Base-by-base conservation (phyloP, 2,888 invertebrate genomes). In the Eumerus sabulonum region DNA sequence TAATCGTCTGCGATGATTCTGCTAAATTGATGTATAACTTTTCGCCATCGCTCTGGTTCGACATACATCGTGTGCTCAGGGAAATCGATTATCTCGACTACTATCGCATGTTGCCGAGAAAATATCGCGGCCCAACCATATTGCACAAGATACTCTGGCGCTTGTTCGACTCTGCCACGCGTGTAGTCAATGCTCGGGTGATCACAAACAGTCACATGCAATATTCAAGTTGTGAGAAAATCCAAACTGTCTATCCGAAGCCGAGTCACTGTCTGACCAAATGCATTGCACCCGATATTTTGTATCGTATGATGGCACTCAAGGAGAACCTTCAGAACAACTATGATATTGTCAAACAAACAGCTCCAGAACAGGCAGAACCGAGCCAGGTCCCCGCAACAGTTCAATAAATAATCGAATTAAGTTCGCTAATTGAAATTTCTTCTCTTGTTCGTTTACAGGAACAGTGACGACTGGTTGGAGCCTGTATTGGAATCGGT, bases 51-150 rank as follows among this genome's bases (percentile, higher is more conserved):
- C 50, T 42, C 38, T 79, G 79, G 79, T 70, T 35, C 9, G 38
- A 79, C 35, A 13, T 79, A 38, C 40, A 44, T 11, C 54, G 50
- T 19, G 36, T 79, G 14, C 35, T 79, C 14, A 42, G 45, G 60
- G 74, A 79, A 79, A 79, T 79, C 13, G 54, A 64, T 45, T 54
- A 60, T 11, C 74, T 60, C 44, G 79, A 79, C n/a, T 79, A 79
- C 9, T 63, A 38, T 36, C 53, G 63, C 7, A 17, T 18, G 12
- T 2, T 17, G 44, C 4, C 9, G 16, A 51, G 27, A 35, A 38
- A n/a, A 38, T 36, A 16, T 11, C 3, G 59, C 48, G 35, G 67
- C n/a, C n/a, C 4, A 18, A 74, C 68, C 4, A 54, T 68, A 11
- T 36, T 79, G 16, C 79, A 79, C 27, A 70, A 70, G 13, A 59